Base-by-base conservation (phyloP, 2,888 invertebrate species). In the Eustalomyia histrio region DNA sequence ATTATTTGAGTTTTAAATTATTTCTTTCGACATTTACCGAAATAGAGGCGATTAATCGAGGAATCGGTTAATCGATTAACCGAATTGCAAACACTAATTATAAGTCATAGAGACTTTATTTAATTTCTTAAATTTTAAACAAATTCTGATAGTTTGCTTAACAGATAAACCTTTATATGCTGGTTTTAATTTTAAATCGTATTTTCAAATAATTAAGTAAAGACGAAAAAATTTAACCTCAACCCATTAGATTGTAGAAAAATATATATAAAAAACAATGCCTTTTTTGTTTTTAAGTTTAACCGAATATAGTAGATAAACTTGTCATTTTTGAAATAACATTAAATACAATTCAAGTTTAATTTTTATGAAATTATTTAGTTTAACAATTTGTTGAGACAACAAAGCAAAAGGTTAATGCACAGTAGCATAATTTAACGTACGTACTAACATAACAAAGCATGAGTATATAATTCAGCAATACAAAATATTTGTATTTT, bases 351-450 rank as follows among this genome's bases (percentile, higher is more conserved):
- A 74, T 47, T 79, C 74, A 69, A 69, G 68, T 65, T 69, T 24
- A 64, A 10, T 50, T 63, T n/a, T 72, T 21, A 55, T 21, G 18
- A 74, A 67, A 52, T 21, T 8, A 24, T 52, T 79, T 16, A 52
- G 14, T 64, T 58, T 68, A 17, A 43, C 21, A 21, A 9, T 0
- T 47, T 65, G 16, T 35, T 57, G 78, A 53, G 72, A 61, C 72
- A 72, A 73, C 78, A 78, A 67, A 72, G 72, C 50, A 53, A 29
- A 64, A 57, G 53, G 71, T 71, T 50, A 71, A 71, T 55, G 29
- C n/a, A 17, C 55, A 55, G 55, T 43, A 63, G 21, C 52, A 39
- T 39, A 57, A 47, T 18, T 47, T 43, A 16, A 18, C 29, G 18
- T 12, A 18, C 29, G 18, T 12, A 61, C 24, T 9, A 29, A 29